A percentile compares a stretch with the other conserved stretches of the same genome.
Evolutionary conservation across 2,888 invertebrate species (phyloP).

Genomic region (Apomyelois bistriatella): DNA sequence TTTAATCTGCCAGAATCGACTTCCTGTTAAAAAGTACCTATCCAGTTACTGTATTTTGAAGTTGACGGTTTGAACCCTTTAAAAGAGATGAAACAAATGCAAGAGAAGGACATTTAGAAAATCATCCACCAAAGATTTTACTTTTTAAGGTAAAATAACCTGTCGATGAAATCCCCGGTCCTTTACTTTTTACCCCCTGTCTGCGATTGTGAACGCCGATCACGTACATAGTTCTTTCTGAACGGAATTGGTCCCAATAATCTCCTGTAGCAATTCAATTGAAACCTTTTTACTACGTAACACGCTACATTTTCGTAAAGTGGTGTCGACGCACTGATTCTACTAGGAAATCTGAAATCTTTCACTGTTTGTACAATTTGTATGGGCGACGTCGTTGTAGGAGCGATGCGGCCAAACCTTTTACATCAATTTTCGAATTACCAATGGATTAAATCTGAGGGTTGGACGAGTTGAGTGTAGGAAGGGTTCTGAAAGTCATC

Average conservation of each 20-base stretch:
- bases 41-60: no score
- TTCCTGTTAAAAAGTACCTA: no score
- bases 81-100: not conserved
- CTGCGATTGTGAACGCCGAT: conserved; percentile 44
- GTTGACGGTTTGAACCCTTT: not conserved
- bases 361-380: conserved; percentile 53
- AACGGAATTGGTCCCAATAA: conserved; percentile 75
- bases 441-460: conserved; percentile 71
- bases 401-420: conserved; percentile 57
- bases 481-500: conserved; percentile 66
- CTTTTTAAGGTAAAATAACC: conserved; percentile 54
- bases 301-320: conserved; percentile 60
- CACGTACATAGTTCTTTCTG: conserved; percentile 75
- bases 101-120: conserved; percentile 3
- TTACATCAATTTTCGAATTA: conserved; percentile 79
- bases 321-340: conserved; percentile 54
- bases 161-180: conserved; percentile 44
- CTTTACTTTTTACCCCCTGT: conserved; percentile 41
- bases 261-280: conserved; percentile 58
- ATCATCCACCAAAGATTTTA: conserved; percentile 17
- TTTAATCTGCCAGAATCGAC: no score
- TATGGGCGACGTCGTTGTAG: conserved; percentile 54
- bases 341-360: conserved; percentile 61
- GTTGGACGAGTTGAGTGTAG: conserved; percentile 65
- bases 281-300: conserved; percentile 59